Conservation (phyloP, 2,888 invertebrate species). For the Pristionchus fissidentatus region DNA sequence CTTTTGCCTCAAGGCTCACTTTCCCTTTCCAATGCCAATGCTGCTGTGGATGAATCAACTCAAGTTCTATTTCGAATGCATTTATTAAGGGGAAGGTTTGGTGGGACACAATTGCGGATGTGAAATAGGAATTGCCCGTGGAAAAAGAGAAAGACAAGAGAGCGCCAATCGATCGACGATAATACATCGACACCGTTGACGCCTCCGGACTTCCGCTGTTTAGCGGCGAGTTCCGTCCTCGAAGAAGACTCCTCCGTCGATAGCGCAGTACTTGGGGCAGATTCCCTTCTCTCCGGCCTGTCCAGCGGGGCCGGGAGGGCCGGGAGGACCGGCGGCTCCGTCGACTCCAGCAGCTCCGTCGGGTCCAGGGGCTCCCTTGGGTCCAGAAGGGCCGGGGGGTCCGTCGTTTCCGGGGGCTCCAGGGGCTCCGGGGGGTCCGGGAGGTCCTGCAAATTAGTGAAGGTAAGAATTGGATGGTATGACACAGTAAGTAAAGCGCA, state of each 20-base stretch:
- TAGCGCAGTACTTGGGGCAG: conserved; percentile 69
- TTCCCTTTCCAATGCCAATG: conserved; percentile 28
- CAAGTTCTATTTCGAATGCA: neutral
- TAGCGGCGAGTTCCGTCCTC: conserved; percentile 62
- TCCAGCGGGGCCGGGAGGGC: conserved; percentile 67
- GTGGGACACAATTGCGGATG: neutral
- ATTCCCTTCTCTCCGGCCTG: conserved; percentile 66
- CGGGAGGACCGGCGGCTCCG: conserved; percentile 66
- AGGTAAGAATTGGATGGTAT: neutral
- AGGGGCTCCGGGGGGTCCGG: conserved; percentile 67
- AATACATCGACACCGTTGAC: neutral
- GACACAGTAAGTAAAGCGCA: neutral
- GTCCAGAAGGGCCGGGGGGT: conserved; percentile 70
- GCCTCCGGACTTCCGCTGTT: neutral
- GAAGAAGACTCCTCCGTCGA: conserved; percentile 67
- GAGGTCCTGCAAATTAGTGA: conserved; percentile 55
- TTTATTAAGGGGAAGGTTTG: conserved; percentile 41
- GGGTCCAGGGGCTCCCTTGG: conserved; percentile 67
- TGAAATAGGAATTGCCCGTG: conserved; percentile 11
- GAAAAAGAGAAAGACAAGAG: neutral
- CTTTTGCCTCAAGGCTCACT: conserved; percentile 4
- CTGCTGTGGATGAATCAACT: neutral
- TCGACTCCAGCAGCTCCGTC: conserved; percentile 66
- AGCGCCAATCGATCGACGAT: neutral
- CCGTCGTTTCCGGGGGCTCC: conserved; percentile 69